Base-by-base conservation (phyloP, 2,888 invertebrate genomes). In the Cephus rjabovi region DNA sequence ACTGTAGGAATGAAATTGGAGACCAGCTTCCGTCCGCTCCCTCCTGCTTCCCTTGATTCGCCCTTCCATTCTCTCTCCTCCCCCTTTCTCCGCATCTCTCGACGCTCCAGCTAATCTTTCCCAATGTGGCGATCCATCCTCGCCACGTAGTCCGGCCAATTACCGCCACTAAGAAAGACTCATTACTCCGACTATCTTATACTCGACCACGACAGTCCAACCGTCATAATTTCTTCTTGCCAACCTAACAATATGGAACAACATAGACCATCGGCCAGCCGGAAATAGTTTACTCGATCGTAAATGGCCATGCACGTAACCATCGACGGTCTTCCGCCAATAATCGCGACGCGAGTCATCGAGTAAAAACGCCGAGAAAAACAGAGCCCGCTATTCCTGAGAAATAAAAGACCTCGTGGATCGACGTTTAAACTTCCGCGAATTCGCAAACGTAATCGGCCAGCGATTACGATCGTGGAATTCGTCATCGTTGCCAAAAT, bases 401-500 rank as follows among this genome's bases (percentile, higher is more conserved):
- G 0, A 23, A 56, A 56, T 40, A 40, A 15, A 23, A 56, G 2
- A 56, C 23, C 56, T 56, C 56, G 56, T 56, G 56, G 23, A 34
- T 6, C 56, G 2, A 23, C 23, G 56, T 23, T 56, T 23, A 56
- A 56, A 56, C 0, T 56, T 56, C 23, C 23, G 9, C 23, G 56
- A 56, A 56, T 56, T 56, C 23, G 56, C 23, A 56, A 23, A 56
- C 56, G 56, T 56, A 56, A 56, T 23, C 23, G 56, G 3, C 9
- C 56, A 9, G 6, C 9, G 56, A 56, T 56, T 23, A 56, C 56
- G 56, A 23, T 56, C 23, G 23, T 2, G 9, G 9, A 2, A 56
- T 34, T 33, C 56, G 71, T 35, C 69, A 15, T 71, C 31, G 34
- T 69, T 76, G 79, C 82, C 82, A 79, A 79, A 81, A 84, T 82